Base-by-base conservation (phyloP, 92 coral and sea anemone species). In the Porites divaricata region DNA sequence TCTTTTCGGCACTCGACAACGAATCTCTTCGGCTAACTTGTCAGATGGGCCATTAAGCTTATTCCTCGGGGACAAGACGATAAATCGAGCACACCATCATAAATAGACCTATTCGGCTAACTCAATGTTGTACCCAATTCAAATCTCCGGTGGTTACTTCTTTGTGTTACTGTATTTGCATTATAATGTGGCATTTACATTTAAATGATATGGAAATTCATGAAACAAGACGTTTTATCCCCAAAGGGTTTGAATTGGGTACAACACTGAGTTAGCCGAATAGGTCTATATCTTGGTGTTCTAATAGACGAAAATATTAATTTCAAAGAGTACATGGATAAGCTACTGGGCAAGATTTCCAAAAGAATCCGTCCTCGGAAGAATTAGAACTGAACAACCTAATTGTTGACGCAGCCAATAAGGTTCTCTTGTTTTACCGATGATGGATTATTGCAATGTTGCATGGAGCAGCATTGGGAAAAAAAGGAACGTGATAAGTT, bases 371-470 rank as follows among this genome's bases (percentile, higher is more conserved):
- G 70, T 66, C 70, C 70, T 66, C 70, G 8, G 23, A 12, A 66
- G 70, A 13, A 65, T 65, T n/a, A 66, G 70, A 66, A n/a, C n/a
- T n/a, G n/a, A 66, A 66, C 15, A 66, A 66, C 21, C 41, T 66
- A 66, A 66, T 23, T 66, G 70, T 66, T 19, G 41, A 66, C 21
- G 23, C 70, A 24, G 70, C 45, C 6, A 35, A 4, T 35, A 35
- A 35, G 7, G 45, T 35, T 35, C 1, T 28, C 35, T 28, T 28
- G 35, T 28, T 28, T 28, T 28, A 28, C 0, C 45, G 45, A 8
- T 20, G 21, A 66, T 66, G 45, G 45, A 4, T 35, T 5, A 35
- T 35, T 35, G 45, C 45, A 6, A 35, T 35, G 45, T 35, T 4
- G 45, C 45, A 35, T 35, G 45, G 45, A 35, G 45, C 45, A 35